A percentile compares a stretch with the other conserved stretches of the same genome.
phyloP scores from a whole-genome alignment of 2,797 vertebrate species.

The Todus mexicanus region DNA sequence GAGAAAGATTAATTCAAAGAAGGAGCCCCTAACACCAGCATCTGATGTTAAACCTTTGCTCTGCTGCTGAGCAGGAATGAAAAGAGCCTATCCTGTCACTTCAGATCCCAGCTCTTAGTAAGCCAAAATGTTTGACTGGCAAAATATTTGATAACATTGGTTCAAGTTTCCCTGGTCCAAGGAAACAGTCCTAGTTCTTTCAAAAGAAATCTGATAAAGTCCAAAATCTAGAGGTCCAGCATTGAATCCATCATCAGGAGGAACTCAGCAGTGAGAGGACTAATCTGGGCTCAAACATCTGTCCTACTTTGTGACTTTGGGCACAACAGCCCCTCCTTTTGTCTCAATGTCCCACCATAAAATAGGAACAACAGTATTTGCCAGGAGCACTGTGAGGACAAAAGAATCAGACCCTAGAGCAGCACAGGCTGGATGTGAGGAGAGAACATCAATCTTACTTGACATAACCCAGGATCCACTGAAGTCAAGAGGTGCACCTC shows the following conservation, averaged over 20 bases:
- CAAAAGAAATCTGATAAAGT: not conserved
- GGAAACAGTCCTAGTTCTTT: not conserved
- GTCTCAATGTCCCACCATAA: not conserved
- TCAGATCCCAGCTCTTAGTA: not conserved
- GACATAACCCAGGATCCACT: not conserved
- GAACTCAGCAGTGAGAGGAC: conserved; percentile 44
- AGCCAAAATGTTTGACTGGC: not conserved
- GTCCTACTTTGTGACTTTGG: not conserved
- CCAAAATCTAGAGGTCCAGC: not conserved
- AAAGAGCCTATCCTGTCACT: not conserved
- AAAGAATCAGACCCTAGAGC: not conserved
- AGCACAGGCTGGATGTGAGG: too few species aligned
- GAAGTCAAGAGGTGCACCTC: not conserved
- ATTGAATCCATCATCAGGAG: not conserved
- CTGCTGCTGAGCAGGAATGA: not conserved
- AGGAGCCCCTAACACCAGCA: not conserved
- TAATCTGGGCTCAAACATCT: not conserved
- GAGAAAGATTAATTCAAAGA: accelerated
- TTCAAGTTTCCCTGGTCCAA: not conserved
- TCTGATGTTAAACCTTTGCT: not conserved
- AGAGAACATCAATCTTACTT: not conserved
- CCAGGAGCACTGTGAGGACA: not conserved
- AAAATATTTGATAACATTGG: not conserved
- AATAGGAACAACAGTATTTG: not conserved
- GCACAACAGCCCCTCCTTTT: not conserved